A percentile compares a stretch with the other conserved stretches of the same genome.
These are phyloP conservation scores for Drosophila anomelani DNA, from an alignment of 2,888 invertebrate genomes.

Conservation along the genomic window DNA sequence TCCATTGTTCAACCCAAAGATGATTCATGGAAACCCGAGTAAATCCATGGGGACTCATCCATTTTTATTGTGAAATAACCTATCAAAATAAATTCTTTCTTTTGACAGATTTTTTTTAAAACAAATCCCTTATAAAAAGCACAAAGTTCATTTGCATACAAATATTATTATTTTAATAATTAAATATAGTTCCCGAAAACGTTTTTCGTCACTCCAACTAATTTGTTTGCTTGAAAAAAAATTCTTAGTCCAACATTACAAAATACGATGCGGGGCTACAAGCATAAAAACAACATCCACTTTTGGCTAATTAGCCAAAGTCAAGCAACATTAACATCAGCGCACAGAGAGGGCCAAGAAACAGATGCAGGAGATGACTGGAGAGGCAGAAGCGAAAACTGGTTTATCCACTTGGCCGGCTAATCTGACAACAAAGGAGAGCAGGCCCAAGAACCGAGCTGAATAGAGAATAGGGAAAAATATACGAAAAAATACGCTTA, in stretches of 20 bases:
- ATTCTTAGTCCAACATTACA: constrained; percentile 44
- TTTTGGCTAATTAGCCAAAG: constrained; percentile 71
- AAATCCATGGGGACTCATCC: constrained; percentile 19
- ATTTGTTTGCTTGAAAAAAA: constrained; percentile 55
- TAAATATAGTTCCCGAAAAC: neutral
- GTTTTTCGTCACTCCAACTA: constrained; percentile 50
- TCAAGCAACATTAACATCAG: constrained; percentile 51
- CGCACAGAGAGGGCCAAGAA: constrained; percentile 34
- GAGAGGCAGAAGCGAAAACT: constrained; percentile 56
- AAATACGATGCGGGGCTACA: constrained; percentile 48
- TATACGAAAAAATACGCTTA: constrained; percentile 12
- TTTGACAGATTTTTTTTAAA: too few relatives aligned
- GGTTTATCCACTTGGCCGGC: constrained; percentile 75
- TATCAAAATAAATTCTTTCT: neutral
- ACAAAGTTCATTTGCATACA: neutral
- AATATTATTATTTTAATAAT: neutral
- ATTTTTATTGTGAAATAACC: constrained; percentile 25
- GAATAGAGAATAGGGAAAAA: constrained; percentile 17
- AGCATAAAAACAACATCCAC: constrained; percentile 52
- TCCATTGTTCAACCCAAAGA: constrained; percentile 13
- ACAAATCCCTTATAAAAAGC: neutral
- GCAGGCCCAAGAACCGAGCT: constrained; percentile 4
- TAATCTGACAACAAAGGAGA: constrained; percentile 56
- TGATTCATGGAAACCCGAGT: constrained; percentile 24
- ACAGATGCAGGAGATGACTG: constrained; percentile 16